Base-by-base conservation (phyloP, 2,113 vertebrate genomes). In the Periophthalmus modestus region DNA sequence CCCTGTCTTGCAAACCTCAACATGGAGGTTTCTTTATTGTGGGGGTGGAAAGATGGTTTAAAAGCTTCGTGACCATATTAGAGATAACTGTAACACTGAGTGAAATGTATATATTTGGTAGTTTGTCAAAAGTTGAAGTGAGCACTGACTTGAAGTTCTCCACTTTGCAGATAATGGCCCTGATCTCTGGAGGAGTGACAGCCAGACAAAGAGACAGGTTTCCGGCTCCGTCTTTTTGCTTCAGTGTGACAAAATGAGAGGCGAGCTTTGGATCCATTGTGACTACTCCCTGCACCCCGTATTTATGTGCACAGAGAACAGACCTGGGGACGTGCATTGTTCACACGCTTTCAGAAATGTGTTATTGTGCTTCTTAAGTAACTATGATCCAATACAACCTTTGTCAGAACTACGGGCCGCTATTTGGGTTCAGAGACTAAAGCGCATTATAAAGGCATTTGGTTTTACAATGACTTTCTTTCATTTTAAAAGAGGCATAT, bases 121-220 rank as follows among this genome's bases (percentile, higher is more conserved):
- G 24, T 62, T 62, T 34, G 58, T 15, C 59, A 62, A 62, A 34
- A 43, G 62, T 34, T 43, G 62, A 65, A 65, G 34, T n/a, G 62
- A 62, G 15, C 28, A 16, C 34, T 65, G 18, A 65, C 6, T n/a
- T 63, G 15, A 63, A 63, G 61, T 65, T 65, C 18, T n/a, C 18
- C 24, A 43, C 18, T 65, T 65, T 65, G 34, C 34, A 65, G 62
- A 65, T 65, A 65, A 65, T 65, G 34, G 62, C 34, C 34, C 19
- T 65, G 62, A 65, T 65, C 34, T 65, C 19, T 36, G 19, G 34
- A 21, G 34, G 62, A 65, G 62, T 65, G 62, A 65, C 62, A 65
- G 34, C 18, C 34, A 65, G 36, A 65, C 62, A 65, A 65, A 65
- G 61, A 63, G 34, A 43, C 61, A 36, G 5, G 57, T 14, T 28